Conservation (phyloP, 2,113 vertebrate species). For the Rallus limicola region DNA sequence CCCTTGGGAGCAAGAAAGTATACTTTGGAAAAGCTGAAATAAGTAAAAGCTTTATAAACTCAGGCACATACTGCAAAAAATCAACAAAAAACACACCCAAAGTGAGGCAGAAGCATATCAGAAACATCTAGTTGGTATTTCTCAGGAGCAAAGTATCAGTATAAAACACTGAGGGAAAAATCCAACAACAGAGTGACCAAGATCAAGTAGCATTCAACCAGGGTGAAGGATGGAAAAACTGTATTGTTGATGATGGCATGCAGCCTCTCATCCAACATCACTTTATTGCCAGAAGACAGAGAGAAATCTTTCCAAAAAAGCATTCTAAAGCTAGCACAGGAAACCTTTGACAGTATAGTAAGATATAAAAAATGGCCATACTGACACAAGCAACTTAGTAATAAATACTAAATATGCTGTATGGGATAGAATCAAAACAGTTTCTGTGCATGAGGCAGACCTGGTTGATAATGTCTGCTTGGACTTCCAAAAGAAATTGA, state of each 20-base stretch:
- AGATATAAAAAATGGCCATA: background rate
- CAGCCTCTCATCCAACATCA: background rate
- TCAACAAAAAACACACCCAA: too few relatives aligned
- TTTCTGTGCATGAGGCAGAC: background rate
- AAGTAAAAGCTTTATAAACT: background rate
- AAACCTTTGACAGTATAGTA: background rate
- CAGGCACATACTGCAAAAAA: background rate
- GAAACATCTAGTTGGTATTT: background rate
- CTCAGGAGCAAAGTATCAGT: background rate
- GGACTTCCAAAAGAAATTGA: background rate
- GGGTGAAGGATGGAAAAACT: background rate
- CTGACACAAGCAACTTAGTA: background rate
- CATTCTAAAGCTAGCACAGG: background rate
- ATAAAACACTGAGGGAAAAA: background rate
- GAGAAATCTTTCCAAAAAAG: background rate
- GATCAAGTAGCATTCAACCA: background rate
- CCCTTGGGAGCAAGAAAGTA: background rate
- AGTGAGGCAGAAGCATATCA: background rate
- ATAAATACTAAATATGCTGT: background rate
- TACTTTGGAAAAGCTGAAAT: background rate
- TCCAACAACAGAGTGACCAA: background rate
- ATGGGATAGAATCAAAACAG: background rate
- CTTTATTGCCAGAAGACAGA: background rate
- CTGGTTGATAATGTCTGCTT: background rate
- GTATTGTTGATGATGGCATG: background rate